These are phyloP conservation scores for Drosophila limbata DNA, from an alignment of 2,888 invertebrate species.

Conservation along the genomic window DNA sequence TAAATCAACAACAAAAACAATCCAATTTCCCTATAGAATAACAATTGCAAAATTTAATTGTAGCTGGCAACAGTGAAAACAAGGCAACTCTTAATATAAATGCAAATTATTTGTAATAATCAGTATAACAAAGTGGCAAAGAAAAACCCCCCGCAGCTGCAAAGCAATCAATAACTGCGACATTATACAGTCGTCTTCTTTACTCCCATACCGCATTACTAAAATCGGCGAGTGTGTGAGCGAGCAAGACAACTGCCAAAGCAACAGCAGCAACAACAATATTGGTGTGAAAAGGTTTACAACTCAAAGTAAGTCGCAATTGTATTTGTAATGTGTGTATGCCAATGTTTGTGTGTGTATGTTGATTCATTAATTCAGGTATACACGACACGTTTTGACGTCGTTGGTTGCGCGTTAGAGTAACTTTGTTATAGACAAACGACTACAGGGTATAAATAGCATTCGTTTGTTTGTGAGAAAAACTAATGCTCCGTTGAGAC, in stretches of 20 bases:
- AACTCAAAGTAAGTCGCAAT: constrained; percentile 81
- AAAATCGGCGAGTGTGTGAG: constrained; percentile 49
- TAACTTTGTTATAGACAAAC: constrained; percentile 13
- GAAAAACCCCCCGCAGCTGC: constrained; percentile 67
- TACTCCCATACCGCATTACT: constrained; percentile 53
- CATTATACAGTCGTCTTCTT: constrained; percentile 63
- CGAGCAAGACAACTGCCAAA: constrained; percentile 47
- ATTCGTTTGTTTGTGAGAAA: constrained; percentile 19
- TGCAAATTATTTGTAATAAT: constrained; percentile 56
- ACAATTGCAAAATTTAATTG: constrained; percentile 46
- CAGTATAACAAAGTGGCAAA: constrained; percentile 69
- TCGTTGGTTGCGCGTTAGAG: constrained; percentile 17
- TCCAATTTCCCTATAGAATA: constrained; percentile 43
- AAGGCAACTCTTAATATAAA: constrained; percentile 66
- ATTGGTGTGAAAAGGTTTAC: constrained; percentile 78
- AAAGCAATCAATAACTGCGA: constrained; percentile 73
- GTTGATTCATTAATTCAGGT: constrained; percentile 68
- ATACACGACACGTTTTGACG: constrained; percentile 41
- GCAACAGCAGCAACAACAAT: constrained; percentile 50
- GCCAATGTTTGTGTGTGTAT: constrained; percentile 10
- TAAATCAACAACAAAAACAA: constrained; percentile 51
- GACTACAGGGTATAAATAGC: constrained; percentile 11
- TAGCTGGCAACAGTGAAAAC: constrained; percentile 56
- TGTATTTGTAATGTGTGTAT: constrained; percentile 47
- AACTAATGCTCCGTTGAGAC: constrained; percentile 1